These are phyloP conservation scores for Hippoglossus stenolepis DNA, from an alignment of 2,113 vertebrate genomes.

Conservation along the genomic window DNA sequence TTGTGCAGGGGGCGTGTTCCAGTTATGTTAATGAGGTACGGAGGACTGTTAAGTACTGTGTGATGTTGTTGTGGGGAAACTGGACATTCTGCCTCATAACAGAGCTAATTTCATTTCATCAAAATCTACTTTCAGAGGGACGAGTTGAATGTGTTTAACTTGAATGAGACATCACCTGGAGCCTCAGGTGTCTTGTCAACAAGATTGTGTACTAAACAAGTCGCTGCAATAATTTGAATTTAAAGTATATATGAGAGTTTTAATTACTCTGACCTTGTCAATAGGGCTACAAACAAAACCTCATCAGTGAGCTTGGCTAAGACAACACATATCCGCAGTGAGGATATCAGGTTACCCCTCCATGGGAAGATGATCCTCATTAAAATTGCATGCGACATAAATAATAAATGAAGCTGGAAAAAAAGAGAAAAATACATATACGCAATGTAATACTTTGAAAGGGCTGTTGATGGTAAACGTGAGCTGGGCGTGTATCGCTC, in stretches of 20 bases:
- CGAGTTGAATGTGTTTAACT: background rate
- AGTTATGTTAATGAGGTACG: conserved; percentile 61
- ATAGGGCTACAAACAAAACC: conserved; percentile 27
- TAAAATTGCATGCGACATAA: conserved; percentile 25
- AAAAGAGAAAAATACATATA: background rate
- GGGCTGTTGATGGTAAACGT: background rate
- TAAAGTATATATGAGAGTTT: background rate
- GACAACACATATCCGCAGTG: conserved; percentile 14
- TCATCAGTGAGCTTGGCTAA: conserved; percentile 35
- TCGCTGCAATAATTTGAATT: background rate
- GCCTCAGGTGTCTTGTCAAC: background rate
- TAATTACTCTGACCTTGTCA: background rate
- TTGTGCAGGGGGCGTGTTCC: conserved; percentile 19
- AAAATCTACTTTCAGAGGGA: conserved; percentile 1
- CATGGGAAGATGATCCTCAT: conserved; percentile 23
- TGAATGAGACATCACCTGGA: background rate
- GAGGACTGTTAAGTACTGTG: conserved; percentile 18
- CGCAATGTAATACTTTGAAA: background rate
- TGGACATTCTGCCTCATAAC: conserved; percentile 25
- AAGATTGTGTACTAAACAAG: background rate
- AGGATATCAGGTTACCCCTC: conserved; percentile 23
- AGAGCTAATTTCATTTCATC: background rate
- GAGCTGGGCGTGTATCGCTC: background rate
- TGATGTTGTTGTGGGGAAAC: conserved; percentile 44
- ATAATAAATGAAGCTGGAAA: conserved; percentile 20